Base-by-base conservation (phyloP, 2,113 vertebrate genomes). In the Hyla sarda region DNA sequence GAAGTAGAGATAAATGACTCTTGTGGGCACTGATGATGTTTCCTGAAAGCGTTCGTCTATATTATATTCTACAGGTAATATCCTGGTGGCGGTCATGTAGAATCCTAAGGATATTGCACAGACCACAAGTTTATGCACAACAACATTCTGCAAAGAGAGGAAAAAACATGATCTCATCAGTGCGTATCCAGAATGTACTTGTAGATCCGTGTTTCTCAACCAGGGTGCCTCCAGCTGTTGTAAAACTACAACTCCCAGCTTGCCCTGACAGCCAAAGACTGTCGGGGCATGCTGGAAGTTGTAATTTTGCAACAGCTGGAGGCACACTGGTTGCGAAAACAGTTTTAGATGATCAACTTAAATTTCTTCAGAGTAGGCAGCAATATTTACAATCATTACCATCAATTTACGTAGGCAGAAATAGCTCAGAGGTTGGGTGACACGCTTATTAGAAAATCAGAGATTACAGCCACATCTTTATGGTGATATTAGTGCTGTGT, bases 1-100 rank as follows among this genome's bases (percentile, higher is more conserved):
- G 82, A 98, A 11, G 1, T 99, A 99, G 0, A 99, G 94, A 89
- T 99, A 99, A 91, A 96, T 77, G 52, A 97, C 89, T 90, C 95
- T 96, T 52, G 94, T 87, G 48, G 95, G 92, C 90, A 97, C 95
- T 0, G 97, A 96, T 0, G 96, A 96, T 65, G 96, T 93, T 82
- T 92, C 93, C 85, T 94, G 93, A 88, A 97, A 98, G 83, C 91
- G 88, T 32, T 96, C 94, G 0, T 98, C 93, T 13, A 98, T 94
- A 90, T 96, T 95, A 89, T 93, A 92, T 69, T 97, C 96, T 90
- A 99, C 98, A 0, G 98, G 96, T 30, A 97, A 92, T 62, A 93
- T 89, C 82, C 92, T 93, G 72, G 95, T 96, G 90, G 98, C 83
- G 5, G 94, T 96, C 95, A 99, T 90, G 88, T 99, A 98, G 88